Conservation (phyloP, 2,797 vertebrate species). For the Holocentrus rufus region DNA sequence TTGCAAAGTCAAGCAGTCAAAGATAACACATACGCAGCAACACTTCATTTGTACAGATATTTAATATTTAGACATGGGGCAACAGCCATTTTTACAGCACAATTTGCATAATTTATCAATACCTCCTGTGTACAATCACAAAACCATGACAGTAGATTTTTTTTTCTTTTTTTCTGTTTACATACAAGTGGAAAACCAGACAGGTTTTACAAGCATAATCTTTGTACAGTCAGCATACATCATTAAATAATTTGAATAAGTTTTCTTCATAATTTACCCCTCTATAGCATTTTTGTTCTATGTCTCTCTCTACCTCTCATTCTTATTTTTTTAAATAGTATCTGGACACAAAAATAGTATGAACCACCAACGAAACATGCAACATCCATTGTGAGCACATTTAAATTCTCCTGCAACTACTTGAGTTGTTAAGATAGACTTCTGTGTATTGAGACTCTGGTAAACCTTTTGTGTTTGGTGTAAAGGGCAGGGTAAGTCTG, state of each 20-base stretch:
- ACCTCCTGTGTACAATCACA: constrained; percentile 98
- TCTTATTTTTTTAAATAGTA: constrained; percentile 80
- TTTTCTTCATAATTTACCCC: constrained; percentile 64
- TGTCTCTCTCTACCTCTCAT: constrained; percentile 61
- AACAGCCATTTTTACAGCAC: constrained; percentile 98
- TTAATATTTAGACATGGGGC: constrained; percentile 95
- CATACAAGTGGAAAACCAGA: constrained; percentile 93
- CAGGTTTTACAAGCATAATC: constrained; percentile 94
- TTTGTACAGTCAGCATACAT: constrained; percentile 90
- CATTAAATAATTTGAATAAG: constrained; percentile 82
- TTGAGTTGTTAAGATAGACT: constrained; percentile 77
- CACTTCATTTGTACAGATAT: constrained; percentile 87
- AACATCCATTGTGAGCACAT: constrained; percentile 95
- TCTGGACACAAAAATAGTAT: constrained; percentile 88
- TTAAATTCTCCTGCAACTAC: constrained; percentile 87
- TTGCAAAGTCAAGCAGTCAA: background rate
- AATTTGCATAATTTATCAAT: constrained; percentile 97
- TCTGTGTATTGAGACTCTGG: constrained; percentile 72
- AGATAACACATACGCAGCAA: constrained; percentile 29
- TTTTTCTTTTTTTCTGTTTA: constrained; percentile 86
- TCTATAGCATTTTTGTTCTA: constrained; percentile 68
- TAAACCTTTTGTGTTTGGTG: constrained; percentile 73
- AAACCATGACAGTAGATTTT: constrained; percentile 91
- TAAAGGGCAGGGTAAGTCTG: constrained; percentile 62
- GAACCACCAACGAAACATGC: constrained; percentile 95